Evolutionary conservation across 2,113 vertebrate genomes (phyloP).

Genomic region (Myxocyprinus asiaticus): DNA sequence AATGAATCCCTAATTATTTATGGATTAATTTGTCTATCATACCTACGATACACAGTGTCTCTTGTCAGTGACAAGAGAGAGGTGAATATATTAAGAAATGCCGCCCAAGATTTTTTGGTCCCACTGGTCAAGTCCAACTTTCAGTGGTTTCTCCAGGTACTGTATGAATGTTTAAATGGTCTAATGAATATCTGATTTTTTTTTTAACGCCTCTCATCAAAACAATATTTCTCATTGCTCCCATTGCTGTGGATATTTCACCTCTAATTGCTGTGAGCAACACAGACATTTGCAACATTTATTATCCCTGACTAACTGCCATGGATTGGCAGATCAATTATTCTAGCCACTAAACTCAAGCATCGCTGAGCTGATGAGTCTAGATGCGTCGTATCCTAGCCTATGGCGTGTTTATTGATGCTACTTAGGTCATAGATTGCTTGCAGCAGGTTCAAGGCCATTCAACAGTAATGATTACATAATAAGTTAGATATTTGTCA

Average conservation of each 20-base stretch:
- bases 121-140: background rate
- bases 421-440: background rate
- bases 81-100: background rate
- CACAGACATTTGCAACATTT: constrained; percentile 3
- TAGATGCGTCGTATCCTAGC: background rate
- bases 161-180: background rate
- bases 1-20: background rate
- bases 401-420: constrained; percentile 14
- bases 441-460: background rate
- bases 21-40: background rate
- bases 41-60: too few species aligned
- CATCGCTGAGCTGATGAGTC: background rate
- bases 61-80: background rate
- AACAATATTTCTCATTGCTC: constrained; percentile 2
- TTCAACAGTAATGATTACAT: constrained; percentile 18
- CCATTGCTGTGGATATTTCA: background rate
- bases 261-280: constrained; percentile 21
- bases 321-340: constrained; percentile 25
- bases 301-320: background rate
- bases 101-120: background rate
- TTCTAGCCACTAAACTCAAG: background rate
- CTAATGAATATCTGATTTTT: background rate
- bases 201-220: background rate
- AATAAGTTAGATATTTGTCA: constrained; percentile 40
- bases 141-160: background rate